These are phyloP conservation scores for Arrhopalites spinosus DNA, from an alignment of 2,888 invertebrate species.

Conservation along the genomic window DNA sequence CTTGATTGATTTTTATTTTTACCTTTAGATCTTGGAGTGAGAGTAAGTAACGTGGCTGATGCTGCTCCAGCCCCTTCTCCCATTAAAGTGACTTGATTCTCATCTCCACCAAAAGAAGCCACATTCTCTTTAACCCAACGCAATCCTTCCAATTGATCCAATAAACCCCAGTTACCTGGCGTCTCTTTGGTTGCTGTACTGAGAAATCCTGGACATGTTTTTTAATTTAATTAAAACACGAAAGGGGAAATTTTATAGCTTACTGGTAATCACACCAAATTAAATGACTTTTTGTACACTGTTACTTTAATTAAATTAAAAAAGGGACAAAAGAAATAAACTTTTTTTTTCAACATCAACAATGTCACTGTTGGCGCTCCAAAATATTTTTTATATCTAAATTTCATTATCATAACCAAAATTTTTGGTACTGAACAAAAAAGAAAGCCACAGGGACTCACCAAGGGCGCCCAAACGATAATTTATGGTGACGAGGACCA, in stretches of 20 bases:
- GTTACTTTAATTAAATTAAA: no score
- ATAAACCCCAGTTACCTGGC: slow-evolving; percentile 55
- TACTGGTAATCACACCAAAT: no score
- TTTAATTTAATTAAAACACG: not conserved
- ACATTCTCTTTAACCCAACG: slow-evolving; percentile 55
- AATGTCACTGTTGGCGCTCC: no score
- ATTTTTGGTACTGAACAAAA: no score
- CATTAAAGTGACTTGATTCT: slow-evolving; percentile 49
- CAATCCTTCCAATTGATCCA: slow-evolving; percentile 55
- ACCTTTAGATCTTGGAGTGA: slow-evolving; percentile 56
- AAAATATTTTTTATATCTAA: no score
- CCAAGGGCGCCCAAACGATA: slow-evolving; percentile 55
- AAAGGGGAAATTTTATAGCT: no score
- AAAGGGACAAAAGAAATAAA: no score
- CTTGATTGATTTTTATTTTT: not conserved
- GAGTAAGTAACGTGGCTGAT: slow-evolving; percentile 53
- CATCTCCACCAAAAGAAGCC: slow-evolving; percentile 54
- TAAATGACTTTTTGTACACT: no score
- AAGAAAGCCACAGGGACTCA: slow-evolving; percentile 33
- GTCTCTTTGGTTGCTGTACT: slow-evolving; percentile 52
- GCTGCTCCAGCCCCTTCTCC: slow-evolving; percentile 55
- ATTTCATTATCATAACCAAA: no score
- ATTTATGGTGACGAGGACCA: slow-evolving; percentile 54
- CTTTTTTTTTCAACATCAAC: no score
- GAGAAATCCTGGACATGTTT: slow-evolving; percentile 51